These are phyloP conservation scores for Osedax frankpressi DNA, from an alignment of 2,888 invertebrate species.

Conservation along the genomic window DNA sequence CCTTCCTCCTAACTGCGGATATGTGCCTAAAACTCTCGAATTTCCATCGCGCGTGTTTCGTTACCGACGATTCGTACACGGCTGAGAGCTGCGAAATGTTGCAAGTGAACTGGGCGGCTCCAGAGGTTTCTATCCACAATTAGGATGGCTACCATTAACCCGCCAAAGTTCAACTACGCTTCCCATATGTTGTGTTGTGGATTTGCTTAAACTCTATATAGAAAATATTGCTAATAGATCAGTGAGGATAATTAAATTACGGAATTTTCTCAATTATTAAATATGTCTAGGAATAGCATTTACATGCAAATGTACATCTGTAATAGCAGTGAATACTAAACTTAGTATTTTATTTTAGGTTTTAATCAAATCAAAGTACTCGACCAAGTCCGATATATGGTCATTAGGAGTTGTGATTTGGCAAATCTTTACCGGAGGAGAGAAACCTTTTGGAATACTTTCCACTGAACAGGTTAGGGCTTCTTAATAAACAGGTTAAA, in stretches of 20 bases:
- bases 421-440: conserved; percentile 29
- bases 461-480: conserved; percentile 23
- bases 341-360: not conserved
- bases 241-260: too few species aligned
- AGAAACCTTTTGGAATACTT: conserved; percentile 26
- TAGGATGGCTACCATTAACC: too few species aligned
- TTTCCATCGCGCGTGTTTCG: conserved; percentile 28
- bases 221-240: too few species aligned
- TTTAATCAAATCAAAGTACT: conserved; percentile 25
- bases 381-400: conserved; percentile 30
- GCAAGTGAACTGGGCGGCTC: conserved; percentile 28
- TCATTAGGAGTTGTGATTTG: conserved; percentile 28
- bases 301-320: too few species aligned
- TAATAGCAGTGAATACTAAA: too few species aligned
- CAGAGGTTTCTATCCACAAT: conserved; percentile 27
- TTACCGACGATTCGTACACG: conserved; percentile 28
- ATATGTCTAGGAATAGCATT: too few species aligned
- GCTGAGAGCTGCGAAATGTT: conserved; percentile 26
- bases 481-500: not conserved
- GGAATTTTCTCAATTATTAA: too few species aligned
- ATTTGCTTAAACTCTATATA: too few species aligned
- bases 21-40: conserved; percentile 28
- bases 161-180: too few species aligned
- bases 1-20: conserved; percentile 27
- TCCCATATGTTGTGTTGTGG: too few species aligned